Conservation (phyloP, 2,113 vertebrate genomes). For the Piprites chloris region DNA sequence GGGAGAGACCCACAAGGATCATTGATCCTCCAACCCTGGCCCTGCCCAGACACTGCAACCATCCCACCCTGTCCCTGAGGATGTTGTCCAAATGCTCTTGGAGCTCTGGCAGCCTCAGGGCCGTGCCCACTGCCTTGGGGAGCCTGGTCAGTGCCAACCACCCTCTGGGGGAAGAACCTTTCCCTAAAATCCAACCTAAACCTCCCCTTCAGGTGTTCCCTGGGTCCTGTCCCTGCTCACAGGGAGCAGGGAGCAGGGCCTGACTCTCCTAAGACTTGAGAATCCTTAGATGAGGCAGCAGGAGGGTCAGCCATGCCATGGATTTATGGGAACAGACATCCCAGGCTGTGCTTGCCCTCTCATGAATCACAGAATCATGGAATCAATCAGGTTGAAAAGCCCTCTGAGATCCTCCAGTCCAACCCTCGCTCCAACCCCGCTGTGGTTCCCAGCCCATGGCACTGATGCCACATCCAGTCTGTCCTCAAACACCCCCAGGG, state of each 20-base stretch:
- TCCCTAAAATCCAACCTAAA: not conserved
- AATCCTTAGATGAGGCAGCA: not conserved
- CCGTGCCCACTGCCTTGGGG: not conserved
- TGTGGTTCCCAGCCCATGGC: too few relatives aligned
- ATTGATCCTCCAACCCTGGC: not conserved
- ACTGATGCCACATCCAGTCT: too few relatives aligned
- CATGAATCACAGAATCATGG: too few relatives aligned
- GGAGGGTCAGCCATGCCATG: not conserved
- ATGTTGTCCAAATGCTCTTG: rapidly evolving
- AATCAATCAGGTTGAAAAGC: too few relatives aligned
- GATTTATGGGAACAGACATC: rapidly evolving
- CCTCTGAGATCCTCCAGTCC: too few relatives aligned
- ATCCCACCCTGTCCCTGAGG: not conserved
- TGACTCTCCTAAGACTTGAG: not conserved
- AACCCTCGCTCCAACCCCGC: too few relatives aligned
- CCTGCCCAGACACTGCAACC: not conserved
- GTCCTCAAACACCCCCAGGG: too few relatives aligned
- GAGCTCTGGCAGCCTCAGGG: not conserved
- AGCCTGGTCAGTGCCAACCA: not conserved
- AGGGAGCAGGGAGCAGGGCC: not conserved
- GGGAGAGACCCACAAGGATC: not conserved
- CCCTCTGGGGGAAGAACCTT: not conserved
- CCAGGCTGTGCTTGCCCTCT: not conserved
- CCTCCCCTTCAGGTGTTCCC: not conserved
- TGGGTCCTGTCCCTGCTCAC: not conserved